A percentile compares a stretch with the other conserved stretches of the same genome.
phyloP scores from a whole-genome alignment of 2,797 vertebrate genomes.

The Percopsis omiscomaycus region DNA sequence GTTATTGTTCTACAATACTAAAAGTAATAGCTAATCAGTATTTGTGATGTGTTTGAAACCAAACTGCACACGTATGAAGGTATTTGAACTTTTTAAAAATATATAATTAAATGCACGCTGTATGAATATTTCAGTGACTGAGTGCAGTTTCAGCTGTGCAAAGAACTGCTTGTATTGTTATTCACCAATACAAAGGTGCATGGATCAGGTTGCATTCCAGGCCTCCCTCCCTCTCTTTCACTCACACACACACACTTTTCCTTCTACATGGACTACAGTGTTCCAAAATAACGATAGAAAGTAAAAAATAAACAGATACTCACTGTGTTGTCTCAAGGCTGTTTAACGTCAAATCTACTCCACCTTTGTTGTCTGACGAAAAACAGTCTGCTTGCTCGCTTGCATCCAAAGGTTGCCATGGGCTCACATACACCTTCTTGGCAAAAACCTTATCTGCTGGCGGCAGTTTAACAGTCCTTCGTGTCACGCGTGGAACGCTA shows the following conservation, averaged over 20 bases:
- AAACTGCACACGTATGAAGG: too few species aligned
- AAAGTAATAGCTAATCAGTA: too few species aligned
- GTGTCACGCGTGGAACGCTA: conserved; percentile 40
- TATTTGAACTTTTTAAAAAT: not conserved
- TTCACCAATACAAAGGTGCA: conserved; percentile 54
- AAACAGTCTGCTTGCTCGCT: conserved; percentile 31
- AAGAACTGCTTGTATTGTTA: conserved; percentile 58
- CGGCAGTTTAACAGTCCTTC: conserved; percentile 73
- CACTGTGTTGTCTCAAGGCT: conserved; percentile 54
- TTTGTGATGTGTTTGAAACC: too few species aligned
- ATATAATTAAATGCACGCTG: conserved; percentile 14
- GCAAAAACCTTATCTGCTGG: conserved; percentile 58
- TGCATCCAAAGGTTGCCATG: conserved; percentile 45
- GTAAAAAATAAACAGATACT: conserved; percentile 52
- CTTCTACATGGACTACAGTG: conserved; percentile 44
- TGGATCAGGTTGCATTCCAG: conserved; percentile 72
- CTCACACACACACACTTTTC: conserved; percentile 16
- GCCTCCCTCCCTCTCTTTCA: conserved; percentile 24
- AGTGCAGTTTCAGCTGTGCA: conserved; percentile 21
- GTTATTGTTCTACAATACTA: too few species aligned
- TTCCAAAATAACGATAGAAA: conserved; percentile 37
- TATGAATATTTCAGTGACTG: conserved; percentile 66
- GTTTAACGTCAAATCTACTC: not conserved
- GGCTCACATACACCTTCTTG: conserved; percentile 53
- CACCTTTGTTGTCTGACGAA: conserved; percentile 35